A percentile compares a stretch with the other conserved stretches of the same genome.
These are phyloP conservation scores for Sycophaga agraensis DNA, from an alignment of 1,140 invertebrate genomes.

Conservation along the genomic window DNA sequence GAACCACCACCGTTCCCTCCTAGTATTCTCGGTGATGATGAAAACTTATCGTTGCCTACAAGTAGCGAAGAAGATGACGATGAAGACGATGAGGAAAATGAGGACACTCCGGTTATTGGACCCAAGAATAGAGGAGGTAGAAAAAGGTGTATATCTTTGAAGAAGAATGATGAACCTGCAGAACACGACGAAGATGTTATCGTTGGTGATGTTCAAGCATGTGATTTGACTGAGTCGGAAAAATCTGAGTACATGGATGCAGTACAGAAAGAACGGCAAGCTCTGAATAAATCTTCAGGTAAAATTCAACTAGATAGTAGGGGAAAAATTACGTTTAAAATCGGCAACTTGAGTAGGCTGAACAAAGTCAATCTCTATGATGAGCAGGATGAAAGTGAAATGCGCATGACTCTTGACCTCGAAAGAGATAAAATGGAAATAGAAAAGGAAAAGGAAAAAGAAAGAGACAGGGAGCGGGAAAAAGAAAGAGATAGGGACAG, in stretches of 20 bases:
- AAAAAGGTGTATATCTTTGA: not conserved
- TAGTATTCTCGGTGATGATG: constrained; percentile 38
- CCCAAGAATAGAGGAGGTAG: constrained; percentile 8
- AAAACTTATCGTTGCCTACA: not conserved
- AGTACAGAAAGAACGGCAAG: constrained; percentile 50
- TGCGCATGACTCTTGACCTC: constrained; percentile 6
- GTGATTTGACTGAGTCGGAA: constrained; percentile 42
- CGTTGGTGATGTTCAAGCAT: constrained; percentile 46
- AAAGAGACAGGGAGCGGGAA: constrained; percentile 1
- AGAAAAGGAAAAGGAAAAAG: constrained; percentile 22
- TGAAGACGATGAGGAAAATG: not conserved
- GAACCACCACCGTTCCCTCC: constrained; percentile 40
- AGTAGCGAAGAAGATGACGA: not conserved
- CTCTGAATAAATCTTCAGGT: constrained; percentile 48
- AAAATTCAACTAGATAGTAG: constrained; percentile 51
- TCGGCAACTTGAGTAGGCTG: constrained; percentile 45
- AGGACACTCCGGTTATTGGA: constrained; percentile 2
- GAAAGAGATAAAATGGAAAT: constrained; percentile 19
- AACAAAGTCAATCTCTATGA: constrained; percentile 51
- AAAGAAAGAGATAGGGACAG: constrained; percentile 25
- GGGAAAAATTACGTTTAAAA: constrained; percentile 55
- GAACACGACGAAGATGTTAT: constrained; percentile 38
- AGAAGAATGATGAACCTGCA: not conserved
- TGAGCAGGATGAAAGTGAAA: constrained; percentile 40
- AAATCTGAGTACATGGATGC: constrained; percentile 49